Evolutionary conservation across 2,888 invertebrate species (phyloP), one percentile per base, ranked within the genome.

Genomic region (Myopa testacea): DNA sequence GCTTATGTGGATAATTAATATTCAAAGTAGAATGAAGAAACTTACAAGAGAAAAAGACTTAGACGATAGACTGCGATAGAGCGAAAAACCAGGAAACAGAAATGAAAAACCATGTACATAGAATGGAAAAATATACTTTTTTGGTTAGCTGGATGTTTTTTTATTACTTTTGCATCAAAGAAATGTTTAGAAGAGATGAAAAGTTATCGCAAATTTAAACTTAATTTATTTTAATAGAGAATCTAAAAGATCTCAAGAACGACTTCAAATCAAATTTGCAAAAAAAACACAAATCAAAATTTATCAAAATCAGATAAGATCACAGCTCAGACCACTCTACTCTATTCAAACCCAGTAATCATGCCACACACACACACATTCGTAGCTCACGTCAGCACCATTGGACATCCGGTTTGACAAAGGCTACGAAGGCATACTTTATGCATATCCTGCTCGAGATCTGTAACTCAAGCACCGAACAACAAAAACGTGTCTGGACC

Each of bases 321-420:
- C 8, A 52, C 26, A 69, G 12, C 16, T 3, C 69, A 26, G 69
- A 37, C 10, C 14, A 63, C 38, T 37, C 65, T 65, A 37, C 19
- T 34, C 10, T 26, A 26, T 26, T 26, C 26, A 26, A 26, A 26
- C 26, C 26, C 26, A 26, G 26, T 26, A 19, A 19, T 52, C 14
- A 10, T 12, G 14, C 40, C 14, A 7, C 19, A 70, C 52, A 7
- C 19, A 70, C 52, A 45, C 2, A 26, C 50, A 19, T 50, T 55
- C 65, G 38, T 55, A n/a, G 16, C 55, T 55, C n/a, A 67, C 10
- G 52, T 70, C n/a, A 70, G 34, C 70, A 26, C 70, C 70, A 70
- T 70, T 55, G 52, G 69, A 69, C 52, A 70, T 52, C 55, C 52
- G 70, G 70, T 52, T 70, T 52, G 52, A 45, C 14, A 55, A 26